Evolutionary conservation across 2,113 vertebrate genomes (phyloP).

Genomic region (Dromiciops gliroides): DNA sequence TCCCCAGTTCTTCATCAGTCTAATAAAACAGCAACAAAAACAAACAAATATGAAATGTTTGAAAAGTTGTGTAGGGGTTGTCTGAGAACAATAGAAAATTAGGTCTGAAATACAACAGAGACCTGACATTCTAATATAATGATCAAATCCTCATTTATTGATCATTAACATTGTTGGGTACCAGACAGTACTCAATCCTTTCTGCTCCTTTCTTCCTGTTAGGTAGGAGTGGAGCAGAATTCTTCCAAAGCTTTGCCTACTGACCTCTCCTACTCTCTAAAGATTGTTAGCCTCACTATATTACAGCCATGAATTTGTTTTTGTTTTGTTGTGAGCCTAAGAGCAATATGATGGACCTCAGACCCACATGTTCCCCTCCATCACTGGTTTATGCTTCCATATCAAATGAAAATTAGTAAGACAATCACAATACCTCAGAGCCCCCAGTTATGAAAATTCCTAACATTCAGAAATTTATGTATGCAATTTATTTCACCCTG

Average conservation of each 20-base stretch:
- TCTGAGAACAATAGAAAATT: slow-evolving; percentile 20
- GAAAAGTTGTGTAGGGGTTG: background rate
- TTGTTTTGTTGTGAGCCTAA: background rate
- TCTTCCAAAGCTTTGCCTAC: background rate
- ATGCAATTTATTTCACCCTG: background rate
- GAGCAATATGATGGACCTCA: background rate
- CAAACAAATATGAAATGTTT: background rate
- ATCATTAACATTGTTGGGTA: slow-evolving; percentile 41
- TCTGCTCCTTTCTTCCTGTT: background rate
- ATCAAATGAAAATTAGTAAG: background rate
- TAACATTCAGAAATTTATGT: background rate
- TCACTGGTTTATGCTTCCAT: background rate
- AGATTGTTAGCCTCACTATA: background rate
- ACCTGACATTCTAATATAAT: background rate
- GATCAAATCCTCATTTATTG: background rate
- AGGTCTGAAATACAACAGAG: slow-evolving; percentile 35
- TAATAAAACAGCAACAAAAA: slow-evolving; percentile 21
- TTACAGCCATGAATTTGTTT: background rate
- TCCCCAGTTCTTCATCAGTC: background rate
- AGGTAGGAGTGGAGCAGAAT: background rate
- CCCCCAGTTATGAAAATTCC: background rate
- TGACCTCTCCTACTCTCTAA: background rate
- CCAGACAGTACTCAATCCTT: background rate
- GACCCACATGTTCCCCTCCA: background rate
- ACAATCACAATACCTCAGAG: background rate